Base-by-base conservation (phyloP, 1,140 invertebrate genomes). In the Pogonognathellus flavescens region DNA sequence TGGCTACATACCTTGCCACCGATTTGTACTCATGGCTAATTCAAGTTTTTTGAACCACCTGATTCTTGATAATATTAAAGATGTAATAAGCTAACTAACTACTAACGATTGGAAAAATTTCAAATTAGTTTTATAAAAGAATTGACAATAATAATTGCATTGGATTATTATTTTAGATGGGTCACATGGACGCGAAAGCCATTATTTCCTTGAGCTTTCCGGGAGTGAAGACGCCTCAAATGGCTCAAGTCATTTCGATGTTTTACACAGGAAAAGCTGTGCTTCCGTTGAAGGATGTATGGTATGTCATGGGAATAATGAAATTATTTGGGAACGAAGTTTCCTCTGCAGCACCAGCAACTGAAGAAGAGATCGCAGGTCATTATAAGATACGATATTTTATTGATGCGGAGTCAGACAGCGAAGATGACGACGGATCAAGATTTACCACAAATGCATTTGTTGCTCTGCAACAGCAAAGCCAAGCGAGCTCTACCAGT, bases 371-470 rank as follows among this genome's bases (percentile, higher is more conserved):
- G 8, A 76, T 49, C 2, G 0, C 41, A 18, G 1, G 0, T 3
- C 49, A 49, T n/a, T 16, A 2, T 0, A 50, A 76, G 7, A 31
- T 9, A 1, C 41, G 70, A 1, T 50, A 76, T 9, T 76, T 41
- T 5, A n/a, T 76, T n/a, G 70, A 41, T 7, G 22, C 70, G 16
- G 70, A 76, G 13, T 76, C 70, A 14, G 25, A 41, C 0, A 49
- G 25, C 2, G 70, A 76, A 9, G 70, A 76, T 41, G 66, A 76
- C 4, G 70, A 72, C 0, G 0, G 1, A 18, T 7, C n/a, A 18
- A 76, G n/a, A 50, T 49, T 76, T 10, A 76, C 70, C 1, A 49
- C 70, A 1, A 76, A 76, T 50, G 70, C 31, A 6, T 76, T 76
- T 18, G 13, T 9, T 16, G 70, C 31, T 5, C 20, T 66, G 0